Evolutionary conservation across 2,113 vertebrate genomes (phyloP), one percentile per base, ranked within the genome.

Genomic region (Carettochelys insculpta): DNA sequence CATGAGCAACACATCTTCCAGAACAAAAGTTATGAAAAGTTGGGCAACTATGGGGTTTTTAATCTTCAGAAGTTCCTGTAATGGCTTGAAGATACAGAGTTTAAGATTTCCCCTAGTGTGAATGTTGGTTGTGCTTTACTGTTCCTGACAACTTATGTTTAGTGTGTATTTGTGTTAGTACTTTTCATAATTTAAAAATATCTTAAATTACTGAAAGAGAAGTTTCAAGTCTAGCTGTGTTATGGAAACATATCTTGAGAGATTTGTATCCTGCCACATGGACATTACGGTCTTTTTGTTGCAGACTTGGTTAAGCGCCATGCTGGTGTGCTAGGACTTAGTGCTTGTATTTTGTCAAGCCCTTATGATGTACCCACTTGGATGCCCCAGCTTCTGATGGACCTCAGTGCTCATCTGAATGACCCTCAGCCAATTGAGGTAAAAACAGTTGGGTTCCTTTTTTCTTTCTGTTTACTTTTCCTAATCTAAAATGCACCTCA

Each of bases 341-440:
- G 99, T 6, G 99, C 99, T 0, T 99, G 99, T 84, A 98, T 99
- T 92, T 98, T 99, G 51, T 99, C 99, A 56, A 99, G 99, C 81
- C 99, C 99, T 0, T 99, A 99, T 0, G 98, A 99, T 25, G 99
- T 99, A 16, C 99, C 99, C 83, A 99, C 98, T 78, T 99, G 99
- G 99, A 99, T 99, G 99, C 99, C 99, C 45, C 99, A 99, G 95
- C 98, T 99, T 47, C 95, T 99, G 77, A 99, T 99, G 99, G 98
- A 99, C 95, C 98, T 99, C 90, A 99, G 99, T 88, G 98, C 98
- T 85, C 99, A 99, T 92, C 98, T 99, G 53, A 99, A 99, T 82
- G 99, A 99, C 96, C 99, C 99, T 38, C 99, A 99, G 95, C 99
- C 99, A 71, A 99, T 99, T 80, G 99, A 99, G 98, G 99, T 99